These are phyloP conservation scores for Distichodus sexfasciatus DNA, from an alignment of 2,797 vertebrate genomes.

Conservation along the genomic window DNA sequence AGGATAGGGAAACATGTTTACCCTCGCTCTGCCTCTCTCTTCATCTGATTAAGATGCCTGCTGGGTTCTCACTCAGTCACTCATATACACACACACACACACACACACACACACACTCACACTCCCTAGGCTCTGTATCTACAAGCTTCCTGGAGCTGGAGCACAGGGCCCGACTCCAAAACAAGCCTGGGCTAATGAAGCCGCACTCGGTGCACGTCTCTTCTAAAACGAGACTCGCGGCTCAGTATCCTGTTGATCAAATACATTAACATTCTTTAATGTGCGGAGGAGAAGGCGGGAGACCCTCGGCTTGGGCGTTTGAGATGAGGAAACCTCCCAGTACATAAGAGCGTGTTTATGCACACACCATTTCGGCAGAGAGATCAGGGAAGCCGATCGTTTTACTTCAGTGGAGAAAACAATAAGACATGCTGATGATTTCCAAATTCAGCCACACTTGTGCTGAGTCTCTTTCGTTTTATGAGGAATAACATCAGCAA, in stretches of 20 bases:
- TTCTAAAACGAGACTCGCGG: conserved; percentile 24
- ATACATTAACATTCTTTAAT: conserved; percentile 34
- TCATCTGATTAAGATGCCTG: conserved; percentile 21
- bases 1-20: too few species aligned
- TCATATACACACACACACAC: too few species aligned
- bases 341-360: background rate
- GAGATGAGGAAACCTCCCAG: background rate
- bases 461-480: too few species aligned
- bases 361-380: background rate
- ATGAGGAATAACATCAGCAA: too few species aligned
- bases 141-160: background rate
- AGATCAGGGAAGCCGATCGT: background rate
- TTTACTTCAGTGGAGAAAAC: background rate
- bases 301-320: background rate
- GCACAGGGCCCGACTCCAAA: conserved; percentile 34
- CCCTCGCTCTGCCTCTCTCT: too few species aligned
- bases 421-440: background rate
- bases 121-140: too few species aligned
- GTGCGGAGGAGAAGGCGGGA: background rate
- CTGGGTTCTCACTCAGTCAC: background rate
- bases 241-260: conserved; percentile 29
- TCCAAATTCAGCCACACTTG: too few species aligned
- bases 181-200: conserved; percentile 37
- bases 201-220: conserved; percentile 8
- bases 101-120: too few species aligned